Percentiles rank a stretch among this genome's conserved stretches.
phyloP scores from a whole-genome alignment of 1,140 invertebrate genomes.

The Hyles euphorbiae region DNA sequence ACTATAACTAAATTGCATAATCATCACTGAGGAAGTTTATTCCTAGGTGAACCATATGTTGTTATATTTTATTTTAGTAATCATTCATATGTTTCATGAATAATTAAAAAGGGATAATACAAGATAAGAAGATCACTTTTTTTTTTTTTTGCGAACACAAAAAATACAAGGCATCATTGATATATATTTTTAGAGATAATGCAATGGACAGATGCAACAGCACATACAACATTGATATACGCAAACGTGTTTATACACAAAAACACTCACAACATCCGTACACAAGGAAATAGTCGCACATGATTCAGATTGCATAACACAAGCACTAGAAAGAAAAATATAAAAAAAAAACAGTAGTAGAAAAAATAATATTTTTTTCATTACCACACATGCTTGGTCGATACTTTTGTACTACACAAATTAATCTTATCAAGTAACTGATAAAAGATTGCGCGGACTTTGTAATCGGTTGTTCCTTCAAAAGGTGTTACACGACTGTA shows the following conservation, averaged over 20 bases:
- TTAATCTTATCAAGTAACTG: constrained; percentile 1
- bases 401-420: not conserved
- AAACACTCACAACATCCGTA: constrained; percentile 22
- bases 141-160: too few species aligned
- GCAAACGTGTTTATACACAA: not conserved
- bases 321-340: constrained; percentile 4
- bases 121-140: too few species aligned
- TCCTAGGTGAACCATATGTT: too few species aligned
- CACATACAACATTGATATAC: not conserved
- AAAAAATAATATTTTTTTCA: constrained; percentile 1
- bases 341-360: constrained; percentile 3
- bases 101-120: too few species aligned
- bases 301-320: constrained; percentile 12
- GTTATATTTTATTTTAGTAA: too few species aligned
- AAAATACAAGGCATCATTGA: too few species aligned
- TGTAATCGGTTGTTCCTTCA: not conserved
- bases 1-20: too few species aligned
- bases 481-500: too few species aligned
- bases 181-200: not conserved
- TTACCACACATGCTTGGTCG: constrained; percentile 6
- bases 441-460: not conserved
- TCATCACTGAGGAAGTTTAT: too few species aligned
- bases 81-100: too few species aligned
- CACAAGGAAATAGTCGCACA: constrained; percentile 51
- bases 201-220: not conserved